phyloP scores from a whole-genome alignment of 2,113 vertebrate species.

The Halichoerus grypus region DNA sequence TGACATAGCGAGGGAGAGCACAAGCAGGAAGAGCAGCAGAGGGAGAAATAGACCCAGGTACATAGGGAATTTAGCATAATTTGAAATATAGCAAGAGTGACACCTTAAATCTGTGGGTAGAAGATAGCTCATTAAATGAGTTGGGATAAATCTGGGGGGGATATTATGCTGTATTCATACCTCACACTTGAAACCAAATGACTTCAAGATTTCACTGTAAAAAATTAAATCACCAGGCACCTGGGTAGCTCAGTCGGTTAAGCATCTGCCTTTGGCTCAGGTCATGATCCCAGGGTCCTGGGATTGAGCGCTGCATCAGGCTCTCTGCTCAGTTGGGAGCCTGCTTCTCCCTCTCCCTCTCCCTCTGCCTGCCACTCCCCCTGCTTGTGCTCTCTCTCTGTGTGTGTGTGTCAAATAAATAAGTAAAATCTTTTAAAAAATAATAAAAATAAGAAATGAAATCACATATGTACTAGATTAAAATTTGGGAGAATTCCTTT shows the following conservation, averaged over 20 bases:
- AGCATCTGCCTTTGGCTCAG: background rate
- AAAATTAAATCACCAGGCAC: background rate
- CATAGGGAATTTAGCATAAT: background rate
- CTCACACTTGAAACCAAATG: background rate
- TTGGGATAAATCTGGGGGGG: background rate
- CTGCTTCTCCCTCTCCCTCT: background rate
- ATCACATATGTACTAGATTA: background rate
- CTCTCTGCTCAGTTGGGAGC: background rate
- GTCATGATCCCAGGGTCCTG: background rate
- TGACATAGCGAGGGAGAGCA: too few relatives aligned
- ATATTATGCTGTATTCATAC: background rate
- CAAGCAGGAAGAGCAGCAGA: too few relatives aligned
- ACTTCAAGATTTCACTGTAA: background rate
- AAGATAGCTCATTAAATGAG: background rate
- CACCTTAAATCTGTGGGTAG: background rate
- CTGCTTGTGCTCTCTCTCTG: background rate
- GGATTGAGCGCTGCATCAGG: background rate
- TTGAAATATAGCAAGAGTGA: slow-evolving; percentile 37
- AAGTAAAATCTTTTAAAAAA: background rate
- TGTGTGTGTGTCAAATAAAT: background rate
- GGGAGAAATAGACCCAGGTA: background rate
- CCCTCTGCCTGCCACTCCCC: background rate
- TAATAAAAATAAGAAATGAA: background rate
- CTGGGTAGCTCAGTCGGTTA: background rate
- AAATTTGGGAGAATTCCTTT: slow-evolving; percentile 18